phyloP scores from a whole-genome alignment of 2,113 vertebrate genomes.

The Ammodytes dubius region DNA sequence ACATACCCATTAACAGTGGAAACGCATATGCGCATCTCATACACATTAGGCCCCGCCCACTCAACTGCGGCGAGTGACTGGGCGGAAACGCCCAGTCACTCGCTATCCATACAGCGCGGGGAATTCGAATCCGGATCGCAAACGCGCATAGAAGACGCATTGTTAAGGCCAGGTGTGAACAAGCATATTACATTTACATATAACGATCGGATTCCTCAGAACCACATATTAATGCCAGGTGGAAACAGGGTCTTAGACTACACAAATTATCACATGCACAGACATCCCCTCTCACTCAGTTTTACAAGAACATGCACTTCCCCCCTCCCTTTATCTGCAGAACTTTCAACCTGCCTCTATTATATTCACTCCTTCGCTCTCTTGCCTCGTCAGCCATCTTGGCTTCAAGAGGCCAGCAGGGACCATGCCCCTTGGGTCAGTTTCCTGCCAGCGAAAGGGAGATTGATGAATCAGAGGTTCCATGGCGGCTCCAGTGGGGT shows the following conservation, averaged over 20 bases:
- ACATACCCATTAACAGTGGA: too few relatives aligned
- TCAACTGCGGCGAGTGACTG: too few relatives aligned
- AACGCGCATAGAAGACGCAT: too few relatives aligned
- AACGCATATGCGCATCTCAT: too few relatives aligned
- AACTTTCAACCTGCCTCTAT: slow-evolving; percentile 21
- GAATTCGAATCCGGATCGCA: too few relatives aligned
- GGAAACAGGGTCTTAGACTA: slow-evolving; percentile 23
- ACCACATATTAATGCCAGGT: too few relatives aligned
- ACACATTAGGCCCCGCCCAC: too few relatives aligned
- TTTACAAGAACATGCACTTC: slow-evolving; percentile 25
- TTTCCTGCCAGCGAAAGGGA: slow-evolving; percentile 67
- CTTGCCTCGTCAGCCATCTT: slow-evolving; percentile 62
- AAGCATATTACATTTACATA: too few relatives aligned
- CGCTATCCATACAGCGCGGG: too few relatives aligned
- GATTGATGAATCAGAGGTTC: slow-evolving; percentile 77
- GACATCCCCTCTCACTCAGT: slow-evolving; percentile 6
- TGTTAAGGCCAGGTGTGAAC: too few relatives aligned
- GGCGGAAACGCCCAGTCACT: too few relatives aligned
- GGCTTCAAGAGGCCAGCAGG: slow-evolving; percentile 52
- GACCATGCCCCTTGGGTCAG: slow-evolving; percentile 59
- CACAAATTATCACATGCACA: slow-evolving; percentile 24
- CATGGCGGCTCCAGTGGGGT: slow-evolving; percentile 48
- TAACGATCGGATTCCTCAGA: too few relatives aligned
- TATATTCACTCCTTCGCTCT: slow-evolving; percentile 17
- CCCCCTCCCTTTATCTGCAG: slow-evolving; percentile 16